phyloP scores from a whole-genome alignment of 2,113 vertebrate genomes.

The Phalacrocorax aristotelis region DNA sequence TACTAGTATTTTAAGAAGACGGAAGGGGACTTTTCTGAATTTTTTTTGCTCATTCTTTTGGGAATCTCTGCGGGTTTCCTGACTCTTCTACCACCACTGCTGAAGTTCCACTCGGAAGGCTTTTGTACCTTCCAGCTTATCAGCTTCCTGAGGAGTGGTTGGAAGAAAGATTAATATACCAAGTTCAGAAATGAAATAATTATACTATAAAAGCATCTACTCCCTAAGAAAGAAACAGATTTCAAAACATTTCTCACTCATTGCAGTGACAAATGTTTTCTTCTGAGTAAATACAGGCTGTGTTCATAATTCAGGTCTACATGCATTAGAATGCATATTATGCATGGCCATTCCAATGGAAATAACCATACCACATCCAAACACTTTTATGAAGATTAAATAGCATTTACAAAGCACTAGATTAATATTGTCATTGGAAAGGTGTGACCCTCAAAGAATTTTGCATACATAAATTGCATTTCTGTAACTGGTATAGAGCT shows the following conservation, averaged over 20 bases:
- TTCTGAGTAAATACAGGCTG: neutral
- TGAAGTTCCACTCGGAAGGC: neutral
- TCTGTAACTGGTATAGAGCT: neutral
- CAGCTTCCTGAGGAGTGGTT: neutral
- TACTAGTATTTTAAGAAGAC: neutral
- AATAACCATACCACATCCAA: neutral
- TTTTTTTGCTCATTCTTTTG: neutral
- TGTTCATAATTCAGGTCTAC: neutral
- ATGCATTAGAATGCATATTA: neutral
- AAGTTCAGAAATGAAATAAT: neutral
- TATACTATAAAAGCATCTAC: neutral
- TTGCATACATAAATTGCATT: neutral
- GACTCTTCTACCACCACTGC: neutral
- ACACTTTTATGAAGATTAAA: neutral
- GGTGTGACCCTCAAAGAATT: neutral
- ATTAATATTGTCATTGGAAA: conserved; percentile 8
- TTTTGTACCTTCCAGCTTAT: neutral
- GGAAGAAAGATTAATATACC: neutral
- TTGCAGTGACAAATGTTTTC: neutral
- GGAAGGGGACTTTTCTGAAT: neutral
- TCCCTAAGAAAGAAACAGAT: neutral
- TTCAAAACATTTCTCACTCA: neutral
- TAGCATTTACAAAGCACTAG: neutral
- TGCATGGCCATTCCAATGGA: neutral
- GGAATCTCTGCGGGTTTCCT: neutral